Evolutionary conservation across 2,888 invertebrate genomes (phyloP).

Genomic region (Drosophila trichaetosa): DNA sequence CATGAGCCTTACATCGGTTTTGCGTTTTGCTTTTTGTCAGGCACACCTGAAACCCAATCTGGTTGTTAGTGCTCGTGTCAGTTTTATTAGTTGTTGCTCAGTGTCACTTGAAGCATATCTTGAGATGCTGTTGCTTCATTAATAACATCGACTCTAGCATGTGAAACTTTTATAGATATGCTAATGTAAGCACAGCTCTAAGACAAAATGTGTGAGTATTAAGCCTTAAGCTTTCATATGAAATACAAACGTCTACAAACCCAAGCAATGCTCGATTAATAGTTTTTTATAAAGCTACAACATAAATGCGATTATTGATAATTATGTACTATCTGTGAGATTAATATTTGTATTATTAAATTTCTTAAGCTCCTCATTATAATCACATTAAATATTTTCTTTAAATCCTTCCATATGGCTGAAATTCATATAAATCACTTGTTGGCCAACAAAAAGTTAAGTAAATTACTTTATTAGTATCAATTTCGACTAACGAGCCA

Average conservation of each 20-base stretch:
- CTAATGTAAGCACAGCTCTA: constrained; percentile 28
- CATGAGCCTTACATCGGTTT: constrained; percentile 57
- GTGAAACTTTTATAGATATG: constrained; percentile 42
- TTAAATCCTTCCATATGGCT: neutral
- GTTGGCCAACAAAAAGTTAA: neutral
- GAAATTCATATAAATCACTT: neutral
- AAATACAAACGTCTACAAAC: neutral
- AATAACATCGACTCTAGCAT: constrained; percentile 26
- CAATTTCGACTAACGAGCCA: constrained; percentile 32
- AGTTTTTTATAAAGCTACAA: neutral
- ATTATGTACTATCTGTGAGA: neutral
- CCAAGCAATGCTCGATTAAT: neutral
- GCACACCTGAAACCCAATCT: constrained; percentile 51
- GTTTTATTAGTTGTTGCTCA: constrained; percentile 45
- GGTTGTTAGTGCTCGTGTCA: constrained; percentile 25
- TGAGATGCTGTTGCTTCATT: constrained; percentile 36
- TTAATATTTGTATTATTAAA: neutral
- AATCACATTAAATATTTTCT: neutral
- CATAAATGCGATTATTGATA: neutral
- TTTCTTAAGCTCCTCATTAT: neutral
- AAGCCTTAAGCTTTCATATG: neutral
- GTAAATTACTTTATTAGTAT: constrained; percentile 35
- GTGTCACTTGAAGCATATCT: constrained; percentile 46
- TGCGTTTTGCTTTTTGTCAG: constrained; percentile 40
- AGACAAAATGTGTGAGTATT: constrained; percentile 3